Percentiles rank a stretch among this genome's conserved stretches.
Conservation (phyloP, 2,113 vertebrate species). For the Scytalopus superciliaris region DNA sequence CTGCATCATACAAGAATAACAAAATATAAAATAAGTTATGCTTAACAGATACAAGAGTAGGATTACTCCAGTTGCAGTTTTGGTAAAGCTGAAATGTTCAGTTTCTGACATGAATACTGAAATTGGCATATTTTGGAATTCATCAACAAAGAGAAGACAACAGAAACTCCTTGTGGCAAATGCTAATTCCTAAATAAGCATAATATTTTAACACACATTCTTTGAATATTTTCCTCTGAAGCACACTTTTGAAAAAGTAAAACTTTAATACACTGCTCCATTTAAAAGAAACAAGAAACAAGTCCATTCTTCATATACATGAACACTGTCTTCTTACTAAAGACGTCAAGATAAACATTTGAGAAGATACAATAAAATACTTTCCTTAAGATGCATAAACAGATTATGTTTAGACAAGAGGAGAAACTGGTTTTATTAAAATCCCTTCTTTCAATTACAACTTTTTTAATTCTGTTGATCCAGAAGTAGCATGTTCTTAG, state of each 20-base stretch:
- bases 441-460: neutral
- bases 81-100: neutral
- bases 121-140: neutral
- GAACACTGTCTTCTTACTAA: neutral
- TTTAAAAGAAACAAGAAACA: neutral
- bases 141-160: neutral
- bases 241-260: neutral
- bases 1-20: neutral
- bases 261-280: neutral
- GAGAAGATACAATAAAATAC: neutral
- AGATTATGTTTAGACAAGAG: neutral
- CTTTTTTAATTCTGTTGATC: neutral
- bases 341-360: neutral
- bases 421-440: neutral
- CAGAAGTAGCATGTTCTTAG: neutral
- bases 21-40: neutral
- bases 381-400: neutral
- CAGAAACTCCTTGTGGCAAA: neutral
- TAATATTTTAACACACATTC: neutral
- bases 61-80: neutral
- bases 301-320: fast-evolving
- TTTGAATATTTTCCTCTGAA: neutral
- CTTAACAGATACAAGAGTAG: neutral
- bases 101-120: neutral
- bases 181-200: neutral